Conservation (phyloP, 2,888 invertebrate genomes). For the Caenorhabditis angaria region DNA sequence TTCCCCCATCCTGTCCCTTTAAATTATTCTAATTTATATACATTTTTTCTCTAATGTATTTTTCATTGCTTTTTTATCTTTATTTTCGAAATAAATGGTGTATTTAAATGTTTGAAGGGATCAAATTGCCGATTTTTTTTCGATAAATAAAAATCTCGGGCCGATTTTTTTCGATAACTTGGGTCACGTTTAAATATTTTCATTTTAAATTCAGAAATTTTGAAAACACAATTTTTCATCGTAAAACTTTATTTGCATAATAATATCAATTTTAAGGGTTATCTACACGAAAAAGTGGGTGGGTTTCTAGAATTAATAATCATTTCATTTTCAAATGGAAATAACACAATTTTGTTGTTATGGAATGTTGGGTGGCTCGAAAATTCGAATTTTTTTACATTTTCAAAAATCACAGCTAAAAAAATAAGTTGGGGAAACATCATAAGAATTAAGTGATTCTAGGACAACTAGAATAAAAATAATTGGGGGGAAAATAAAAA, state of each 20-base stretch:
- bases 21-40: conserved; percentile 4
- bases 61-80: neutral
- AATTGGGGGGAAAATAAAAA: conserved; percentile 7
- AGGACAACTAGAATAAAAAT: neutral
- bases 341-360: neutral
- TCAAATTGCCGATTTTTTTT: too few relatives aligned
- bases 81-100: neutral
- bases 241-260: neutral
- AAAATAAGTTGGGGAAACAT: neutral
- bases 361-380: neutral
- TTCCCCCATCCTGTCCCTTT: neutral
- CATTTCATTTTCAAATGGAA: too few relatives aligned
- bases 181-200: too few relatives aligned
- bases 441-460: neutral
- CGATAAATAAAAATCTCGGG: too few relatives aligned
- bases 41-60: neutral
- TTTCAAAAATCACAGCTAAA: conserved; percentile 13
- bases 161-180: too few relatives aligned
- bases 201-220: too few relatives aligned
- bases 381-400: neutral
- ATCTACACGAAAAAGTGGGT: too few relatives aligned
- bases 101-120: neutral
- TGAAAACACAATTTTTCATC: neutral
- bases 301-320: too few relatives aligned
- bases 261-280: neutral